These are phyloP conservation scores for Podiceps cristatus DNA, from an alignment of 2,113 vertebrate genomes.

Conservation along the genomic window DNA sequence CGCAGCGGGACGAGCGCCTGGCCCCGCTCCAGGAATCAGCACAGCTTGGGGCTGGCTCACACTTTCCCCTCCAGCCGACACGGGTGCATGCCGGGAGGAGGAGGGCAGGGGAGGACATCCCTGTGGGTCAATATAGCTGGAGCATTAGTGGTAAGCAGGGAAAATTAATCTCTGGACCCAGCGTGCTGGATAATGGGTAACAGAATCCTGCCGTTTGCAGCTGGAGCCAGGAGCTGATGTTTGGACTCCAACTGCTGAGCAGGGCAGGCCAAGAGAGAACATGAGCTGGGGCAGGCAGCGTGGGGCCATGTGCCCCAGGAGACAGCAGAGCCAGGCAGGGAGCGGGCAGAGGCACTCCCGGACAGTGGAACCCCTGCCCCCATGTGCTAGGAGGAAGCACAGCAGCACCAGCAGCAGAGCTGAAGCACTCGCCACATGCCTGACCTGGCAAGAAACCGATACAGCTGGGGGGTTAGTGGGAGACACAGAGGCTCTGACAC, in stretches of 20 bases:
- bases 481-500: constrained; percentile 18
- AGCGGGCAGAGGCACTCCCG: neutral
- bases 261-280: neutral
- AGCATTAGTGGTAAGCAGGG: constrained; percentile 45
- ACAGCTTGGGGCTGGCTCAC: neutral
- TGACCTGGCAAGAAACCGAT: neutral
- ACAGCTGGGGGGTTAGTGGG: neutral
- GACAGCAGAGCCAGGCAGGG: neutral
- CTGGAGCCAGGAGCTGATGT: neutral
- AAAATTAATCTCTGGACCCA: constrained; percentile 56
- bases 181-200: neutral
- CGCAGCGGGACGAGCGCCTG: neutral
- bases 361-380: no score
- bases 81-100: constrained; percentile 21
- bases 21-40: neutral
- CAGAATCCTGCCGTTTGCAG: constrained; percentile 15
- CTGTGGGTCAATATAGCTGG: neutral
- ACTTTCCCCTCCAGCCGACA: neutral
- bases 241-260: neutral
- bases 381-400: neutral
- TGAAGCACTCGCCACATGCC: neutral
- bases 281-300: neutral
- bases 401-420: neutral
- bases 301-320: neutral
- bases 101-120: constrained; percentile 42